Evolutionary conservation across 2,113 vertebrate genomes (phyloP).

Genomic region (Egretta garzetta): DNA sequence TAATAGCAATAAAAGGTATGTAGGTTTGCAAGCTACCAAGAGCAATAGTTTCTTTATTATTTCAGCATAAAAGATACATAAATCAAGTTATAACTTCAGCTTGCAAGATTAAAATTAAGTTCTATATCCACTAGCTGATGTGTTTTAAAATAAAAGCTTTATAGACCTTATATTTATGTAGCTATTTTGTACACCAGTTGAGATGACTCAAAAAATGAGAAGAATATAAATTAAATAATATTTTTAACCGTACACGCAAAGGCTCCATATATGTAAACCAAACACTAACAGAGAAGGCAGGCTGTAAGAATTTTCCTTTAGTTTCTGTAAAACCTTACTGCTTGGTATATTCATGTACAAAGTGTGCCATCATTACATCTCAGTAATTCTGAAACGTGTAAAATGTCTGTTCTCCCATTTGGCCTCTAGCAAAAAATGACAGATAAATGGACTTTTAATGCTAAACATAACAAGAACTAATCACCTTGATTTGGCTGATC

Average conservation of each 20-base stretch:
- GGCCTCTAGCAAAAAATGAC: not conserved
- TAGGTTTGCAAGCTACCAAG: conserved; percentile 11
- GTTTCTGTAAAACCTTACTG: conserved; percentile 13
- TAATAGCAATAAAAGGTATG: not conserved
- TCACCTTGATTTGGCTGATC: conserved; percentile 88
- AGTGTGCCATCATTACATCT: not conserved
- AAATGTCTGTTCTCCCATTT: not conserved
- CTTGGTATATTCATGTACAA: not conserved
- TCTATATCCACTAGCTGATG: not conserved
- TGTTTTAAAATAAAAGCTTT: not conserved
- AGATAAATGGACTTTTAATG: not conserved
- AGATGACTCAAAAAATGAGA: conserved; percentile 48
- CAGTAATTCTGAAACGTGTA: not conserved
- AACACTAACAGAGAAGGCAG: conserved; percentile 12
- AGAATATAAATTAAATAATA: conserved; percentile 23
- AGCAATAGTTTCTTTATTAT: conserved; percentile 62
- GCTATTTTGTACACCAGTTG: not conserved
- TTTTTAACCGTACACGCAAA: conserved; percentile 54
- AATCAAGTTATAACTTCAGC: not conserved
- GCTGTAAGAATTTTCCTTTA: not conserved
- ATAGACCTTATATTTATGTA: not conserved
- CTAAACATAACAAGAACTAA: conserved; percentile 66
- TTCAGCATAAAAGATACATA: conserved; percentile 52
- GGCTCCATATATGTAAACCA: not conserved
- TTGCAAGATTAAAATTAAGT: conserved; percentile 13